Percentiles rank a stretch among this genome's conserved stretches.
Conservation (phyloP, 2,888 invertebrate species). For the Trissoscelio sp. region DNA sequence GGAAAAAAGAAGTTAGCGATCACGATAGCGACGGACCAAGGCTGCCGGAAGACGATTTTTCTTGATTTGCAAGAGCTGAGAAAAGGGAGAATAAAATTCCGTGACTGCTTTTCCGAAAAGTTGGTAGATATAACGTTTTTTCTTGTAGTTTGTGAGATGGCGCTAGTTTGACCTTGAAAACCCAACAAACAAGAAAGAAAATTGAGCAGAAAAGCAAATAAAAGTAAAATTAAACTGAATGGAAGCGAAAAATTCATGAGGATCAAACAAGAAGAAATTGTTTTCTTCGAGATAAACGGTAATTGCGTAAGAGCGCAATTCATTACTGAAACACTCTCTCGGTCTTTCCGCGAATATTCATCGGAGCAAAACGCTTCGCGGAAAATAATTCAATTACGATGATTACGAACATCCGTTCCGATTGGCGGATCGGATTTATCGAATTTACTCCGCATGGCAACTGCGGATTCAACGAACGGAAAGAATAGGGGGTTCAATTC, state of each 20-base stretch:
- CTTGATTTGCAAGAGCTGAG: constrained; percentile 39
- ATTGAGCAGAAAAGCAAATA: no score
- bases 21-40: constrained; percentile 58
- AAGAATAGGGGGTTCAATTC: constrained; percentile 52
- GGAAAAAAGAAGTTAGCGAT: constrained; percentile 65
- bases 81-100: background rate
- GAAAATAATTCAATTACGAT: constrained; percentile 62
- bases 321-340: constrained; percentile 44
- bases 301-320: constrained; percentile 44
- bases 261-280: background rate
- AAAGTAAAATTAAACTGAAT: no score
- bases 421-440: constrained; percentile 37
- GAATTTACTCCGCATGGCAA: constrained; percentile 51
- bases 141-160: no score
- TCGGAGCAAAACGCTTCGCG: constrained; percentile 52
- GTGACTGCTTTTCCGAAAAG: no score
- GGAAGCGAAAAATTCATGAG: no score
- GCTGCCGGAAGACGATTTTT: constrained; percentile 56
- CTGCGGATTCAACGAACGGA: constrained; percentile 44
- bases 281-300: constrained; percentile 27
- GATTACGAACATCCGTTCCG: constrained; percentile 12
- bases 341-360: constrained; percentile 51
- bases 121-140: no score
- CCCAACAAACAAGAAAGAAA: no score
- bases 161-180: no score